Percentiles rank a stretch among this genome's conserved stretches.
These are phyloP conservation scores for Phyllotreta cruciferae DNA, from an alignment of 2,888 invertebrate species.

Conservation along the genomic window DNA sequence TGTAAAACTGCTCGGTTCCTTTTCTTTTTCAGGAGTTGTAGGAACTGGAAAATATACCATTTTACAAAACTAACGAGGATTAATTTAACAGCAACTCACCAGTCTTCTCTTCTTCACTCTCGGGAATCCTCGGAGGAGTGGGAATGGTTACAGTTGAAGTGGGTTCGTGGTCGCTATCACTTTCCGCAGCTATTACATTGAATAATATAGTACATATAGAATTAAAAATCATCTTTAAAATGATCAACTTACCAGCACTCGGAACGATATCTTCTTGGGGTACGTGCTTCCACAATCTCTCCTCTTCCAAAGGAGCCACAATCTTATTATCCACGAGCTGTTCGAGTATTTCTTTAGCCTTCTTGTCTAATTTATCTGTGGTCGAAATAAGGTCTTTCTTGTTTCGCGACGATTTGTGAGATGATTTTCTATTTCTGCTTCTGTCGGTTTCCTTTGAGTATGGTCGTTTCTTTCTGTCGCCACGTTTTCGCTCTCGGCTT, in stretches of 20 bases:
- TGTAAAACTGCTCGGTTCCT: constrained; percentile 36
- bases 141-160: constrained; percentile 78
- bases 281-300: constrained; percentile 64
- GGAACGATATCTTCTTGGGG: constrained; percentile 58
- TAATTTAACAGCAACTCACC: constrained; percentile 17
- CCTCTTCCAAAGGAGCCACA: constrained; percentile 60
- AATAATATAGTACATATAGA: background rate
- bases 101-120: constrained; percentile 51
- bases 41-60: constrained; percentile 24
- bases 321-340: constrained; percentile 60
- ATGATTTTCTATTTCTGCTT: constrained; percentile 52
- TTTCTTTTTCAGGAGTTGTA: constrained; percentile 39
- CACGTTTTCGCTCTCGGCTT: constrained; percentile 49
- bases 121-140: constrained; percentile 61
- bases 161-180: constrained; percentile 79
- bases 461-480: constrained; percentile 41
- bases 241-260: constrained; percentile 45
- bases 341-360: constrained; percentile 59
- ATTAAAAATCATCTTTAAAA: background rate
- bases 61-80: background rate
- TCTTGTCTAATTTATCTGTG: constrained; percentile 58
- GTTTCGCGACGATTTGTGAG: constrained; percentile 57
- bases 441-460: constrained; percentile 46
- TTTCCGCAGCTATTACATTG: constrained; percentile 59
- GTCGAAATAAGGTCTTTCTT: constrained; percentile 52